phyloP scores from a whole-genome alignment of 2,113 vertebrate genomes.

The Bungarus multicinctus region DNA sequence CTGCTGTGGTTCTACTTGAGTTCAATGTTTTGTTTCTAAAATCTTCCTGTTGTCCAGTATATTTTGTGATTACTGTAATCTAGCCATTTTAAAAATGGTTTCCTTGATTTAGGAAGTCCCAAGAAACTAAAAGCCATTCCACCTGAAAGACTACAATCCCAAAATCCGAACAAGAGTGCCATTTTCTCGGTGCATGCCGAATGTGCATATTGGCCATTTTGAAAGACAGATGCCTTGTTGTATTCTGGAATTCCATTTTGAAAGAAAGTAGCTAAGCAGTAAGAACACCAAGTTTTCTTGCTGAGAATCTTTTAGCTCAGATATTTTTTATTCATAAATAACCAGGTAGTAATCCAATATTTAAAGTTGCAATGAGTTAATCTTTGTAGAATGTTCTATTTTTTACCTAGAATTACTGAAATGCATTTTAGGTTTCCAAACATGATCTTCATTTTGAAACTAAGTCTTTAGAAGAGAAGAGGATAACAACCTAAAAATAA shows the following conservation, averaged over 20 bases:
- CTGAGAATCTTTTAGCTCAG: background rate
- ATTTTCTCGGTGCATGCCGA: background rate
- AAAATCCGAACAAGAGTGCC: background rate
- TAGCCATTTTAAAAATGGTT: background rate
- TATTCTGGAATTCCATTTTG: background rate
- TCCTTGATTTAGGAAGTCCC: background rate
- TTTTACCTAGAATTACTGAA: background rate
- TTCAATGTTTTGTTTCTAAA: background rate
- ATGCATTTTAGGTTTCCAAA: background rate
- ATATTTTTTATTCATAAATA: background rate
- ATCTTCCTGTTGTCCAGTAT: background rate
- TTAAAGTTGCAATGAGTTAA: background rate
- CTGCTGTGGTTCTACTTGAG: background rate
- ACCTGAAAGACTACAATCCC: background rate
- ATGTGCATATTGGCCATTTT: background rate
- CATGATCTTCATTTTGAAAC: background rate
- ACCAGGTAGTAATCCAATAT: background rate
- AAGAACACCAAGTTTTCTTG: background rate
- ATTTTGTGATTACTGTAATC: background rate
- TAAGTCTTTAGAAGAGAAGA: background rate
- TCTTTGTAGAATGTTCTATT: background rate
- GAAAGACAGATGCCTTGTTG: background rate
- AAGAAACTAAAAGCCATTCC: background rate
- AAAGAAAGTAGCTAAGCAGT: background rate
- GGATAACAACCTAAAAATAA: background rate